Percentiles rank a stretch among this genome's conserved stretches.
Conservation (phyloP, 2,797 vertebrate genomes). For the Coendou prehensilis region DNA sequence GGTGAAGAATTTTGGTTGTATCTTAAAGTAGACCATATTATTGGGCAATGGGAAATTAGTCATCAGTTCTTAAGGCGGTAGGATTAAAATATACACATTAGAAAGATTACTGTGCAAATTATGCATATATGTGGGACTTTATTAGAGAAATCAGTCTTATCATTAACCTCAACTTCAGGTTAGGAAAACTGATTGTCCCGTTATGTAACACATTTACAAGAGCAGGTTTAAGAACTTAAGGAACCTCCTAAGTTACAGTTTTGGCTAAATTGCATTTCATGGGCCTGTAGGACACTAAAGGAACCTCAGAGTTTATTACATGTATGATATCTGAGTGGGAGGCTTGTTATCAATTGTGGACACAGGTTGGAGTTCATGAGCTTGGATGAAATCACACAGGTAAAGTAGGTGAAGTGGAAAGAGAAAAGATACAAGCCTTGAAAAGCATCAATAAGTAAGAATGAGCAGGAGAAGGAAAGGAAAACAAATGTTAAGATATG, state of each 20-base stretch:
- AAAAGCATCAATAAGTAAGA: background rate
- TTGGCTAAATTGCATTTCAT: background rate
- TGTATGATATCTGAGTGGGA: background rate
- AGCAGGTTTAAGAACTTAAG: background rate
- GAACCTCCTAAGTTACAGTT: background rate
- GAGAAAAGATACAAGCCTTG: background rate
- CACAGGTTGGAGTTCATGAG: background rate
- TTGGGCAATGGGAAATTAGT: background rate
- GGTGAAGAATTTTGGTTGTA: background rate
- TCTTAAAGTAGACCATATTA: background rate
- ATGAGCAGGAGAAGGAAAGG: background rate
- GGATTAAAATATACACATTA: background rate
- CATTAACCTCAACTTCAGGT: background rate
- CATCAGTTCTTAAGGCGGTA: background rate
- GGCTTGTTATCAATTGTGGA: background rate
- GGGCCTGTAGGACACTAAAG: background rate
- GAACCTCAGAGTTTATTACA: background rate
- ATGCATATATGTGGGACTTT: background rate
- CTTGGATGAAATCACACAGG: background rate
- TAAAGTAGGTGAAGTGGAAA: background rate
- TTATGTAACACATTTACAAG: background rate
- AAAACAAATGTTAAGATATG: background rate
- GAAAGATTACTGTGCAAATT: background rate
- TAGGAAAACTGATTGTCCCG: background rate
- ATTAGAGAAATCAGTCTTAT: background rate